Conservation (phyloP, 2,113 vertebrate genomes). For the Merops nubicus region DNA sequence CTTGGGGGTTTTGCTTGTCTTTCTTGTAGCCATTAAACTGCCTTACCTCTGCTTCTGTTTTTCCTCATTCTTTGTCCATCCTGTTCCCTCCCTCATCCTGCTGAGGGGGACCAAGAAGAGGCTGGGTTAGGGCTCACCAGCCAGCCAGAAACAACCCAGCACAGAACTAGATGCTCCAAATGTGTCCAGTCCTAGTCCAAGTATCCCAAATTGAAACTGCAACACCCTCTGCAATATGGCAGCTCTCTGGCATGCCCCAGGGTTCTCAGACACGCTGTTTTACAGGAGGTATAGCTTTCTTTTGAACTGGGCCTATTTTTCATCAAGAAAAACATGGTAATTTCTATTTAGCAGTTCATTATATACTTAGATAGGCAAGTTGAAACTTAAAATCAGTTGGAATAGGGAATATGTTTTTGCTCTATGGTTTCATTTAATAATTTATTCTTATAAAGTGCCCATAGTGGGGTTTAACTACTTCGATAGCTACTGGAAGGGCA, state of each 20-base stretch:
- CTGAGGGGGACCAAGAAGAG: background rate
- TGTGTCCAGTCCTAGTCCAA: background rate
- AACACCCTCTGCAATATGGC: background rate
- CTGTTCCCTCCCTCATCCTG: accelerated
- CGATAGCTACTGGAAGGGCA: background rate
- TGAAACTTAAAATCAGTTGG: background rate
- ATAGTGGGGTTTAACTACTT: background rate
- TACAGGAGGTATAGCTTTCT: background rate
- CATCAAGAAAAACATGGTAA: background rate
- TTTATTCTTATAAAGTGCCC: background rate
- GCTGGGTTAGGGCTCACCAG: background rate
- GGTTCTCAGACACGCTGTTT: background rate
- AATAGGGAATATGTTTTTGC: background rate
- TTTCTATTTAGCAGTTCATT: background rate
- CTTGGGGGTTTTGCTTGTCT: background rate
- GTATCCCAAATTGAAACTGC: accelerated
- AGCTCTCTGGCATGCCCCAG: accelerated
- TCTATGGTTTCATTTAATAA: background rate
- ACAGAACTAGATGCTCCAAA: background rate
- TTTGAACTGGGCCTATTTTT: background rate
- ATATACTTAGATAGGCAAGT: background rate
- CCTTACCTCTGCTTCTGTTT: too few relatives aligned
- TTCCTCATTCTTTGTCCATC: background rate
- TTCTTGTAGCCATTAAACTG: background rate
- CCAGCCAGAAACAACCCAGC: background rate